Conservation (phyloP, 2,797 vertebrate species). For the Protosalanx chinensis region DNA sequence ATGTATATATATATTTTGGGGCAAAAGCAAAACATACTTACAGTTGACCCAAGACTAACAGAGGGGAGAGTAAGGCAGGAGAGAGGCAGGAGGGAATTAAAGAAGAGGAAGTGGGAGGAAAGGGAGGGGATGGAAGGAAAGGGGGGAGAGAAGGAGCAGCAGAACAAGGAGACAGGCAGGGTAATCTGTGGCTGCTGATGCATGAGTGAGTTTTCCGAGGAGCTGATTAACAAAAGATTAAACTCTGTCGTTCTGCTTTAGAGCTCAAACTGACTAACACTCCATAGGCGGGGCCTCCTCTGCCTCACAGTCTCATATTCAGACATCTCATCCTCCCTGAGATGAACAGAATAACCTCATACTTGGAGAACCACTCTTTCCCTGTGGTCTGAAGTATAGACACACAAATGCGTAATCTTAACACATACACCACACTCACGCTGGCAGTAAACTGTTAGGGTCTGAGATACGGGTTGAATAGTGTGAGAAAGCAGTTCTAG, state of each 20-base stretch:
- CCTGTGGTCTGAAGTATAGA: slow-evolving; percentile 8
- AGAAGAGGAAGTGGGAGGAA: neutral
- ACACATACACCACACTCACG: slow-evolving; percentile 23
- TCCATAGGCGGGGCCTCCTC: slow-evolving; percentile 46
- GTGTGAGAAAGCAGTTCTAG: slow-evolving; percentile 52
- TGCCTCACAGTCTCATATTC: slow-evolving; percentile 47
- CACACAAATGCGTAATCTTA: neutral
- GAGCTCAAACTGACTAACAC: slow-evolving; percentile 58
- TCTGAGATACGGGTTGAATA: slow-evolving; percentile 35
- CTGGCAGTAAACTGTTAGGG: slow-evolving; percentile 55
- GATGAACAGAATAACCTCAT: too few relatives aligned
- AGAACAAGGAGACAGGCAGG: slow-evolving; percentile 37
- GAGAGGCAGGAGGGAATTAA: slow-evolving; percentile 16
- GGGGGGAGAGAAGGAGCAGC: neutral
- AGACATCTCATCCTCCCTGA: neutral
- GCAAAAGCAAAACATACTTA: slow-evolving; percentile 75
- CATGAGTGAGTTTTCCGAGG: slow-evolving; percentile 87
- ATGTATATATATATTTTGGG: slow-evolving; percentile 38
- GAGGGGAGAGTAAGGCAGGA: slow-evolving; percentile 18
- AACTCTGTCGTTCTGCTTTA: slow-evolving; percentile 75
- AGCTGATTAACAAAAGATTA: slow-evolving; percentile 85
- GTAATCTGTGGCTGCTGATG: slow-evolving; percentile 83
- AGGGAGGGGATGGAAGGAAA: neutral
- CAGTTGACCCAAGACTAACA: slow-evolving; percentile 69
- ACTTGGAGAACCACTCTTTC: slow-evolving; percentile 1